Evolutionary conservation across 1,140 invertebrate species (phyloP).

Genomic region (Camponotus vicinus): DNA sequence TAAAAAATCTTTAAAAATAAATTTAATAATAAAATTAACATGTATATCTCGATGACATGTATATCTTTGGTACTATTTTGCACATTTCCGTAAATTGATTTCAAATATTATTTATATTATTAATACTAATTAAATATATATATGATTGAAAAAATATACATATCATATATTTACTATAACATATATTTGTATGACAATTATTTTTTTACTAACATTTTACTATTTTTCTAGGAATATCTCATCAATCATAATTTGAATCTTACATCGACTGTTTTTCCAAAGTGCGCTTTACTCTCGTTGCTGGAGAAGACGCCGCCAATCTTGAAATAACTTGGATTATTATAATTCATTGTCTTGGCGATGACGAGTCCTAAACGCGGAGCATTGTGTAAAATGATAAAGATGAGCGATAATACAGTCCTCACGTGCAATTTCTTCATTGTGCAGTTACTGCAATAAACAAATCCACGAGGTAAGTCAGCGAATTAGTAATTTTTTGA

Average conservation of each 20-base stretch:
- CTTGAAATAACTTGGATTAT: constrained; percentile 92
- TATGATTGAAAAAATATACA: too few relatives aligned
- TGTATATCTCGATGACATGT: neutral
- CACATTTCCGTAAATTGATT: neutral
- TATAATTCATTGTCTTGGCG: constrained; percentile 21
- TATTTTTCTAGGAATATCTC: neutral
- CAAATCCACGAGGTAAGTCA: neutral
- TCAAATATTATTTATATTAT: neutral
- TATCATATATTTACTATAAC: too few relatives aligned
- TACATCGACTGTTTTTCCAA: constrained; percentile 93
- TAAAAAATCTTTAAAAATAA: neutral
- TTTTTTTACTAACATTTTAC: too few relatives aligned
- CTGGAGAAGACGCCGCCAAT: constrained; percentile 96
- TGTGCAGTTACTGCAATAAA: neutral
- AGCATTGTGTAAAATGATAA: constrained; percentile 61
- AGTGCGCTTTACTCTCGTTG: constrained; percentile 91
- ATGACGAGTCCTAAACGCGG: constrained; percentile 48
- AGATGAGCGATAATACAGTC: constrained; percentile 53
- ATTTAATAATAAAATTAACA: neutral
- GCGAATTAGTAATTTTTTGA: neutral
- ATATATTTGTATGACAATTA: too few relatives aligned
- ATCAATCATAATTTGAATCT: constrained; percentile 79
- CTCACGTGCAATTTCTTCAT: constrained; percentile 55
- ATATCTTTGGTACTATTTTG: neutral
- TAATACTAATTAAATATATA: too few relatives aligned